Evolutionary conservation across 2,888 invertebrate species (phyloP).

Genomic region (Dolichopus griseipennis): DNA sequence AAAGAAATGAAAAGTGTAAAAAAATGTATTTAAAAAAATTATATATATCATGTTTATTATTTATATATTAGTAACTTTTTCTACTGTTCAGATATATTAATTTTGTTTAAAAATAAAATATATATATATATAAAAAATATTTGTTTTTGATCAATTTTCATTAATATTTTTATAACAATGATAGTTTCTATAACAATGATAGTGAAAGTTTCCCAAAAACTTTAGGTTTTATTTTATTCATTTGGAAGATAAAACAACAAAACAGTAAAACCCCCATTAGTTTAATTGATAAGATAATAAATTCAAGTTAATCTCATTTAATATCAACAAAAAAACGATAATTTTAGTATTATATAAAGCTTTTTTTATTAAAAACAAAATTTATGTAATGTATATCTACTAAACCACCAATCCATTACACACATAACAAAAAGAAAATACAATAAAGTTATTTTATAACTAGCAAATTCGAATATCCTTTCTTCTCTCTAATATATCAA

Average conservation of each 20-base stretch:
- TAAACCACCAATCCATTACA: neutral
- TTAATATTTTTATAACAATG: no score
- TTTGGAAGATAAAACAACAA: no score
- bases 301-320: no score
- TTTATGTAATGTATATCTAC: neutral
- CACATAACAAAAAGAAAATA: neutral
- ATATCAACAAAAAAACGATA: no score
- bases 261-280: no score
- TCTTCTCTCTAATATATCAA: conserved; percentile 50
- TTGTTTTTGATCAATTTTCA: neutral
- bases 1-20: neutral
- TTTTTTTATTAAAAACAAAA: neutral
- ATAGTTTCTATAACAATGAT: no score
- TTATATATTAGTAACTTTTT: neutral
- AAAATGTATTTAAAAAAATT: neutral
- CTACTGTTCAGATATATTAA: neutral
- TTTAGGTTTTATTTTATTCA: no score
- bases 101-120: neutral
- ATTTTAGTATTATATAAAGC: no score
- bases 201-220: no score
- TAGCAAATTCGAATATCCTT: conserved; percentile 45
- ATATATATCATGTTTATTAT: conserved; percentile 4
- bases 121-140: neutral
- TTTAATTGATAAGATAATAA: no score
- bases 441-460: neutral